phyloP scores from a whole-genome alignment of 2,113 vertebrate genomes.

The Pheucticus melanocephalus region DNA sequence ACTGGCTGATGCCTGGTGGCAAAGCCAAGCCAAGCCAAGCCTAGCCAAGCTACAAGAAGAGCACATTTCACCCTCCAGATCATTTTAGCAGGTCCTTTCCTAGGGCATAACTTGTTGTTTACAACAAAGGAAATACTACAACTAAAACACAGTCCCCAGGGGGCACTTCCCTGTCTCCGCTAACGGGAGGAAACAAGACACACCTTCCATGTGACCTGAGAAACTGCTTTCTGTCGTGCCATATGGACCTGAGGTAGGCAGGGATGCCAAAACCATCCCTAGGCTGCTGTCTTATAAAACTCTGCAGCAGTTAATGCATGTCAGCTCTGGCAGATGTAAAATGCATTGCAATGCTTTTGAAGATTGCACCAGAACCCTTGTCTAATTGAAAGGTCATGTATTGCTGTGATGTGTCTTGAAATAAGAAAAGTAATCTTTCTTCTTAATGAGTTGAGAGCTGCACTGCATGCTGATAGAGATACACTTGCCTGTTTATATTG shows the following conservation, averaged over 20 bases:
- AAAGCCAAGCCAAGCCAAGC: background rate
- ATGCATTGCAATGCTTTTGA: background rate
- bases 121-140: conserved; percentile 42
- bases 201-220: background rate
- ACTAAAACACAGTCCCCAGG: background rate
- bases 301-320: background rate
- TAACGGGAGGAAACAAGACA: background rate
- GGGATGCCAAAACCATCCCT: background rate
- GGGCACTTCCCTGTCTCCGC: background rate
- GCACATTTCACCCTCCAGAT: background rate
- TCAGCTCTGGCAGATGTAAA: background rate
- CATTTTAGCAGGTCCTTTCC: background rate
- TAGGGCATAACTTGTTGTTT: conserved; percentile 37
- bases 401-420: background rate
- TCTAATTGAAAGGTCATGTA: background rate
- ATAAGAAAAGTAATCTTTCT: background rate
- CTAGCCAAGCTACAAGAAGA: background rate
- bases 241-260: background rate
- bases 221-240: background rate
- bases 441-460: background rate
- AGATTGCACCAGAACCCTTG: background rate
- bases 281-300: background rate
- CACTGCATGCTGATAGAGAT: background rate
- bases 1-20: background rate
- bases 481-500: background rate